Base-by-base conservation (phyloP, 2,888 invertebrate genomes). In the Drosophila ezoana region DNA sequence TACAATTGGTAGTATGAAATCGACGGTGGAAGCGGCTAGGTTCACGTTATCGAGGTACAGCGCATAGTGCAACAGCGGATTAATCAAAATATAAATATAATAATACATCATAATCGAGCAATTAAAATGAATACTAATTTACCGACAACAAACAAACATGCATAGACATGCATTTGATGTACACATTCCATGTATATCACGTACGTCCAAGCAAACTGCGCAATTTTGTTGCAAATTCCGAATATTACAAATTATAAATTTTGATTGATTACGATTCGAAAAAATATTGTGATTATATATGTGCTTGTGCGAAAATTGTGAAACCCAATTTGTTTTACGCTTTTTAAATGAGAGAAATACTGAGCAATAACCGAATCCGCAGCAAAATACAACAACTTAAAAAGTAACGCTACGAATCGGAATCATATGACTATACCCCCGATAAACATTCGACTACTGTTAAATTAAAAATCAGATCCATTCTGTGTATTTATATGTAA, bases 11-110 rank as follows among this genome's bases (percentile, higher is more conserved):
- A 80, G 76, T 76, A 80, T 72, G 77, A 80, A 76, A 80, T 76
- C 56, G 81, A 80, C 76, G 77, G 81, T 76, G 81, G 76, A 75
- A 76, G 76, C 76, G 81, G 63, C 40, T 47, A 80, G 76, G 81
- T 66, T 80, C 59, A 71, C 81, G 76, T 47, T 75, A 35, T 79
- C 79, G 75, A 76, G 81, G 76, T 76, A 76, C 37, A 57, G 52
- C 77, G 81, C 53, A 63, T 53, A 58, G 54, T 58, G 63, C 41
- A 35, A 72, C 28, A 44, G 44, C 35, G 54, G 35, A 20, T 53
- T 20, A 41, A 53, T 23, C n/a, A 43, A 37, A 10, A 61, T 5
- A 23, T 8, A 37, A 14, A 20, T 5, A 28, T 18, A 13, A 5
- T 23, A 23, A 52, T 9, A 35, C 14, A 35, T 13, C 23, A 40